phyloP scores from a whole-genome alignment of 2,888 invertebrate species.

The Diaprepes abbreviatus region DNA sequence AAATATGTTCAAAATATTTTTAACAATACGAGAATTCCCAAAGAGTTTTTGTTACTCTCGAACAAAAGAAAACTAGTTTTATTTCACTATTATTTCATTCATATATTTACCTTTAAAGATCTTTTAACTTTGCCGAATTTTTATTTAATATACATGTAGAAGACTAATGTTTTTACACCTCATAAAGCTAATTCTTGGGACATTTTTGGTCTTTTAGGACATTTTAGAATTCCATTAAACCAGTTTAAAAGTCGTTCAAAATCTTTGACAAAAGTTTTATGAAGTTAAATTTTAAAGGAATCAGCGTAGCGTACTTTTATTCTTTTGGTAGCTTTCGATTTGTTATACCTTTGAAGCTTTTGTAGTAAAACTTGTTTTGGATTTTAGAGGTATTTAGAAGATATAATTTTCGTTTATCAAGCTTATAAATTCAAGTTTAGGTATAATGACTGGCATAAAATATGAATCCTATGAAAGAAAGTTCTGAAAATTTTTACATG shows the following conservation, averaged over 20 bases:
- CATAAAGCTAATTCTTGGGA: conserved; percentile 46
- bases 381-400: conserved; percentile 1
- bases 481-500: no score
- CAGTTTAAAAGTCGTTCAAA: conserved; percentile 38
- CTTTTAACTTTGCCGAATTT: conserved; percentile 7
- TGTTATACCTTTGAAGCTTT: conserved; percentile 35
- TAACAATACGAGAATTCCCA: neutral
- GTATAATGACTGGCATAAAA: no score
- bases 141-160: conserved; percentile 16
- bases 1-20: neutral
- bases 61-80: conserved; percentile 2
- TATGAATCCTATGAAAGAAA: neutral
- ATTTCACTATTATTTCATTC: neutral
- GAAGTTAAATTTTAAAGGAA: conserved; percentile 23
- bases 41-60: neutral
- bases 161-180: conserved; percentile 45
- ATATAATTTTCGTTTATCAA: neutral
- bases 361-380: conserved; percentile 23
- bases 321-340: conserved; percentile 38
- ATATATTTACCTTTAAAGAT: neutral
- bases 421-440: no score
- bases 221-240: conserved; percentile 43
- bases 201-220: conserved; percentile 41
- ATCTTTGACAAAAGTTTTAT: conserved; percentile 32
- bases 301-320: conserved; percentile 37